These are phyloP conservation scores for Willowsia nigromaculata DNA, from an alignment of 2,888 invertebrate species.

Conservation along the genomic window DNA sequence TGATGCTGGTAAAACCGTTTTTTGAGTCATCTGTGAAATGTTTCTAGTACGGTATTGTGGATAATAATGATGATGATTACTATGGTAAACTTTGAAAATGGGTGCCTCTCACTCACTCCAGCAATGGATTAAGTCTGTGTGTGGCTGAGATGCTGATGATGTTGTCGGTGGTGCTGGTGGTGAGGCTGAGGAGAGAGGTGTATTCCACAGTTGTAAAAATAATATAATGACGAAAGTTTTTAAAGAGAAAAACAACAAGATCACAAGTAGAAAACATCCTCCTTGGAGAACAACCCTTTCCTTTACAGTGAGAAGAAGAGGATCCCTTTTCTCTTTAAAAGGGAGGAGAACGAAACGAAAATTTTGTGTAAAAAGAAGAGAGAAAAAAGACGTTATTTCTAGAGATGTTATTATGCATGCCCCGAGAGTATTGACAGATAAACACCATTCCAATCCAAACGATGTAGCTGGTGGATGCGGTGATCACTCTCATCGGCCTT, in stretches of 20 bases:
- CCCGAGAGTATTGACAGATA: constrained; percentile 63
- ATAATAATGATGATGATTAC: constrained; percentile 49
- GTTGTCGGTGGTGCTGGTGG: too few species aligned
- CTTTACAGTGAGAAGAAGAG: constrained; percentile 7
- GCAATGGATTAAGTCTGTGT: constrained; percentile 14
- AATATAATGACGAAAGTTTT: constrained; percentile 13
- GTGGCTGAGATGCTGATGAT: constrained; percentile 37
- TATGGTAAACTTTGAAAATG: constrained; percentile 46
- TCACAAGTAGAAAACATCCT: neutral
- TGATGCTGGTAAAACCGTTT: neutral
- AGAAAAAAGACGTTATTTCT: constrained; percentile 24
- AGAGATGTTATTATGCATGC: too few species aligned
- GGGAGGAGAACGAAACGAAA: constrained; percentile 29
- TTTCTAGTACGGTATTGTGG: neutral
- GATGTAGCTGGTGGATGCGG: neutral
- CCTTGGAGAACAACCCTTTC: constrained; percentile 47
- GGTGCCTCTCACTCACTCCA: constrained; percentile 21
- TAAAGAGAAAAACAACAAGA: constrained; percentile 1
- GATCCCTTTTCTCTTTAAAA: constrained; percentile 13
- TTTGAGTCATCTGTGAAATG: constrained; percentile 67
- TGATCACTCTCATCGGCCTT: constrained; percentile 16
- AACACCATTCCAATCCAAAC: constrained; percentile 49
- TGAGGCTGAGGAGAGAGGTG: neutral
- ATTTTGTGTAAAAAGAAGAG: neutral
- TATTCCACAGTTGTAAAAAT: constrained; percentile 17